phyloP scores from a whole-genome alignment of 1,140 invertebrate species.

The Meloidogyne hapla region DNA sequence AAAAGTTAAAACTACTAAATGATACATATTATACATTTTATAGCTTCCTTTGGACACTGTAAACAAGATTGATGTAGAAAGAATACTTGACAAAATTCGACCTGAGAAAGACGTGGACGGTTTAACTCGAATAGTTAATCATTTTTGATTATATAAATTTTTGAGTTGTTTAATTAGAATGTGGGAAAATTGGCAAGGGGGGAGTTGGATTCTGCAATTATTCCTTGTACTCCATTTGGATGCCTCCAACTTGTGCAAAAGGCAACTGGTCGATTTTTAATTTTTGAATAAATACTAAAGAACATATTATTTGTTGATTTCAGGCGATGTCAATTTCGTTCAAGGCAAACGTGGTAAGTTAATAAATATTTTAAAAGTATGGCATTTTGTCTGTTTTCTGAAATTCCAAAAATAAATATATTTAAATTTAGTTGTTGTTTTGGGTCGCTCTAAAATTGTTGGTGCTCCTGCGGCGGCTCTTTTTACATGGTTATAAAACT shows the following conservation, averaged over 20 bases:
- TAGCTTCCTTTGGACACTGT: conserved; percentile 58
- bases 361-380: too few relatives aligned
- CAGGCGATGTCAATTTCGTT: conserved; percentile 68
- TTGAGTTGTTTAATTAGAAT: background rate
- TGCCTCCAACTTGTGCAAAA: conserved; percentile 61
- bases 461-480: conserved; percentile 90
- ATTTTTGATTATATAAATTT: conserved; percentile 40
- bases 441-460: conserved; percentile 95
- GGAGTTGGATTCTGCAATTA: conserved; percentile 47
- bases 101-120: conserved; percentile 61
- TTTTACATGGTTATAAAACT: conserved; percentile 78
- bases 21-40: conserved; percentile 21
- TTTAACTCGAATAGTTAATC: conserved; percentile 47
- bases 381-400: too few relatives aligned
- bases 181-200: conserved; percentile 54
- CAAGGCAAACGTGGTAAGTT: conserved; percentile 72
- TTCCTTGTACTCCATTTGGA: conserved; percentile 62
- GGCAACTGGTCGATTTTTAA: conserved; percentile 39
- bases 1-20: background rate
- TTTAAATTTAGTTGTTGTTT: conserved; percentile 75
- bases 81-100: conserved; percentile 53
- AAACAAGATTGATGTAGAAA: conserved; percentile 53
- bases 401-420: too few relatives aligned
- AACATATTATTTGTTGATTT: background rate
- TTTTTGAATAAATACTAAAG: background rate